These are phyloP conservation scores for Melolontha melolontha DNA, from an alignment of 2,888 invertebrate species.

Conservation along the genomic window DNA sequence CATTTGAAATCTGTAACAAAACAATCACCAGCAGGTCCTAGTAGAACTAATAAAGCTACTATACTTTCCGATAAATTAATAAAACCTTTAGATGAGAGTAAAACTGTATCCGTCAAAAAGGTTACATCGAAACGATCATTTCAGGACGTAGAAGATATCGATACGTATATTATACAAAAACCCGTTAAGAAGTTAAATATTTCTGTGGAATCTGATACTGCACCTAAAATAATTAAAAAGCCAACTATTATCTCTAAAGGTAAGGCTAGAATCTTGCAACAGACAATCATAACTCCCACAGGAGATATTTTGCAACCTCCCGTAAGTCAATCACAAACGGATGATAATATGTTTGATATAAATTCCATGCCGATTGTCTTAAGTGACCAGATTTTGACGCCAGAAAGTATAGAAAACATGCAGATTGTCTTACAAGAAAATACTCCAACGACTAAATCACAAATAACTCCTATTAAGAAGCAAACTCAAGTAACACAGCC, in stretches of 20 bases:
- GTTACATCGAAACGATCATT: conserved; percentile 55
- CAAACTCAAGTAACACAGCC: conserved; percentile 49
- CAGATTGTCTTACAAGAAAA: conserved; percentile 68
- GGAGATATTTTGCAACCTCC: conserved; percentile 60
- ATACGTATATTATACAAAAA: conserved; percentile 63
- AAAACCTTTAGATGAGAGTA: conserved; percentile 54
- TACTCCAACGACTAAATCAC: conserved; percentile 46
- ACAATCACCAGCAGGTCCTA: conserved; percentile 43
- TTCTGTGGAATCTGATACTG: conserved; percentile 21
- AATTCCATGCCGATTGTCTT: conserved; percentile 83
- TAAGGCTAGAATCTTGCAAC: conserved; percentile 63
- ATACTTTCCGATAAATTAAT: conserved; percentile 63
- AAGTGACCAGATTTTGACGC: conserved; percentile 76
- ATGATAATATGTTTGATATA: conserved; percentile 75
- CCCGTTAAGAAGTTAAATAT: conserved; percentile 49
- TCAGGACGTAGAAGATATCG: conserved; percentile 63
- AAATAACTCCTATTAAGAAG: conserved; percentile 38
- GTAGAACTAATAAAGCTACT: conserved; percentile 56
- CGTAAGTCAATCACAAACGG: conserved; percentile 52
- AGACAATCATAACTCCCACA: conserved; percentile 64
- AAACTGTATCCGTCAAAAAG: conserved; percentile 57
- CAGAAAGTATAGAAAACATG: conserved; percentile 77
- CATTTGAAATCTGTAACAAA: conserved; percentile 49
- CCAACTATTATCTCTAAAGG: conserved; percentile 48
- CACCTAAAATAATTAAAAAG: conserved; percentile 42